These are phyloP conservation scores for Calephelis virginiensis DNA, from an alignment of 1,140 invertebrate species.

Conservation along the genomic window DNA sequence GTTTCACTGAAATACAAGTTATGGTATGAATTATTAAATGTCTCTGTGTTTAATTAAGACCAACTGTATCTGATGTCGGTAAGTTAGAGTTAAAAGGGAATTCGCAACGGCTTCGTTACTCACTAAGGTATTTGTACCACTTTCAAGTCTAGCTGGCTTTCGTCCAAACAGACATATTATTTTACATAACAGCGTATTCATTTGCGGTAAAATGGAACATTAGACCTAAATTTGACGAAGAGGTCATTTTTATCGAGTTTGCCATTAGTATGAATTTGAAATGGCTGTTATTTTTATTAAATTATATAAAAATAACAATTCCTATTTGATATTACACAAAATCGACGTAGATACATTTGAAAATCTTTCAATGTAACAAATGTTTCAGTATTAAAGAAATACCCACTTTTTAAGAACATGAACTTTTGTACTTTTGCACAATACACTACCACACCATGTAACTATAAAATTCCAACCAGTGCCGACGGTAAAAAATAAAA, in stretches of 20 bases:
- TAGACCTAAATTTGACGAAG: background rate
- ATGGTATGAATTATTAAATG: constrained; percentile 9
- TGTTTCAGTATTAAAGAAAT: too few relatives aligned
- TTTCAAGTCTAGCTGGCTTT: constrained; percentile 27
- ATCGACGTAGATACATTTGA: too few relatives aligned
- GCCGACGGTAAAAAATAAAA: too few relatives aligned
- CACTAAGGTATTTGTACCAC: constrained; percentile 32
- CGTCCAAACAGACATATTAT: constrained; percentile 31
- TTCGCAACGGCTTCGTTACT: constrained; percentile 24
- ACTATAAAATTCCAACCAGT: too few relatives aligned
- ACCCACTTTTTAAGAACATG: too few relatives aligned
- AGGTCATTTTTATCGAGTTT: background rate
- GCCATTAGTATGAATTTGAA: background rate
- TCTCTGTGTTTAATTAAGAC: constrained; percentile 20
- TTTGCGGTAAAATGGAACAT: background rate
- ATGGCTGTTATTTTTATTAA: background rate
- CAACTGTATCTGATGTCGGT: constrained; percentile 21
- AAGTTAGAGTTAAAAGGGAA: constrained; percentile 22
- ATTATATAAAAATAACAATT: background rate
- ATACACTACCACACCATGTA: too few relatives aligned
- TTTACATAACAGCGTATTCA: constrained; percentile 27
- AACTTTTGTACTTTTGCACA: too few relatives aligned
- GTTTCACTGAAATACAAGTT: background rate
- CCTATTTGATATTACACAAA: too few relatives aligned
- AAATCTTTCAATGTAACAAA: too few relatives aligned